Evolutionary conservation across 1,140 invertebrate species (phyloP).

Genomic region (Zaprionus vittiger): DNA sequence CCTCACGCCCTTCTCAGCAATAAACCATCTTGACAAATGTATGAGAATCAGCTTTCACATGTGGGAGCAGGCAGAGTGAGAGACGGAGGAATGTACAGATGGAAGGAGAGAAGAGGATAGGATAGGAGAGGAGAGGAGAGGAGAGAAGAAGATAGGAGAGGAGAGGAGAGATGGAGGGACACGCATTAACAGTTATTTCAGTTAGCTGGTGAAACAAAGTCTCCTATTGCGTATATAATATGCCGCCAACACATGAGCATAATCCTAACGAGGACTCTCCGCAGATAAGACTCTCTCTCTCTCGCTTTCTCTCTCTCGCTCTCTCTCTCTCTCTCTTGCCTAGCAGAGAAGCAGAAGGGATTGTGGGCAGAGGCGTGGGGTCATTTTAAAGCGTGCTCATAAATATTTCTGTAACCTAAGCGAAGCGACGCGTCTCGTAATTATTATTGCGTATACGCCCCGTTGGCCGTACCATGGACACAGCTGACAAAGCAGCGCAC

Average conservation of each 20-base stretch:
- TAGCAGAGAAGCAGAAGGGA: no score
- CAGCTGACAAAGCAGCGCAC: background rate
- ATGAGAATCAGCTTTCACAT: slow-evolving; percentile 30
- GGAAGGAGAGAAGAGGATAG: background rate
- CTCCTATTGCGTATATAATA: background rate
- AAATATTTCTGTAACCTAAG: slow-evolving; percentile 56
- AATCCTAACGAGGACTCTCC: background rate
- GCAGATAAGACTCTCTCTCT: background rate
- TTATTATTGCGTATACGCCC: slow-evolving; percentile 79
- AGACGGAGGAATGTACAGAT: no score
- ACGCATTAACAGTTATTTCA: slow-evolving; percentile 8
- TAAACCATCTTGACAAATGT: slow-evolving; percentile 46
- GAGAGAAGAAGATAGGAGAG: no score
- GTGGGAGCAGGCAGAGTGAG: slow-evolving; percentile 16
- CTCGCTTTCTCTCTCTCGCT: no score
- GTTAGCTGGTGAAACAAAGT: background rate
- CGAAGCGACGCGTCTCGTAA: slow-evolving; percentile 37
- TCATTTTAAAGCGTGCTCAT: slow-evolving; percentile 48
- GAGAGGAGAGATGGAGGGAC: background rate
- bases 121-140: background rate
- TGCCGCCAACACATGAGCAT: background rate
- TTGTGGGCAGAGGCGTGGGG: background rate
- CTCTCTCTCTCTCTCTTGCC: background rate
- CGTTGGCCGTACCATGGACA: slow-evolving; percentile 21
- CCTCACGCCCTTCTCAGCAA: background rate